Conservation (phyloP, 2,797 vertebrate species). For the Alectoris magna region DNA sequence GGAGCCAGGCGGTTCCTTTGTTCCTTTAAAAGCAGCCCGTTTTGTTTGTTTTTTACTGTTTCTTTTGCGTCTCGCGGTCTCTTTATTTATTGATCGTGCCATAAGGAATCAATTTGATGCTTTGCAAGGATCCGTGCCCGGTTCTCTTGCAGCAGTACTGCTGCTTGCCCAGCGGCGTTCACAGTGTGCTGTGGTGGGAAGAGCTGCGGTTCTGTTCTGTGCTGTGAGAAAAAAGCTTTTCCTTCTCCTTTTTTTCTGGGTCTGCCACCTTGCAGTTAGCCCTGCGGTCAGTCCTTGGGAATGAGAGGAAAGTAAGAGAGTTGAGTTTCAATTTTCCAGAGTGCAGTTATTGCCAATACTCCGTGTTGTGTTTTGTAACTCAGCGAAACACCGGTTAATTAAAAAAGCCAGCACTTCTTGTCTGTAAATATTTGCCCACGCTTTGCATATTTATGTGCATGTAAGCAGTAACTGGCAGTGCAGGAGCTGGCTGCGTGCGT, state of each 20-base stretch:
- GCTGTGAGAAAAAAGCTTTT: not conserved
- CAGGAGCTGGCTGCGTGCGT: not conserved
- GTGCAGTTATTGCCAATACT: not conserved
- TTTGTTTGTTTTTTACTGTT: not conserved
- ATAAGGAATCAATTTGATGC: not conserved
- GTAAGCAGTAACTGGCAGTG: not conserved
- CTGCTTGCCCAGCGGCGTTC: not conserved
- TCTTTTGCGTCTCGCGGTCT: not conserved
- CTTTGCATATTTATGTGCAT: not conserved
- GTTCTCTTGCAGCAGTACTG: conserved; percentile 19
- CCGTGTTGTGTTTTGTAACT: not conserved
- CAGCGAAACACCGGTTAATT: conserved; percentile 12
- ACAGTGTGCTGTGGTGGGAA: not conserved
- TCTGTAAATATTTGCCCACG: conserved; percentile 28
- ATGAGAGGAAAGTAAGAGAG: not conserved
- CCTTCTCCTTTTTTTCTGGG: not conserved
- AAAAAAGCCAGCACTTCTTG: not conserved
- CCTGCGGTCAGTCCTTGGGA: not conserved
- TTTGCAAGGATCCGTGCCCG: not conserved
- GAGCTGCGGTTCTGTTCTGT: not conserved
- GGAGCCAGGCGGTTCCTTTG: not conserved
- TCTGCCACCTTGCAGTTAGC: conserved; percentile 1
- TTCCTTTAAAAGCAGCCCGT: not conserved
- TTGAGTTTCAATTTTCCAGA: not conserved
- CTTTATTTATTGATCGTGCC: not conserved